phyloP scores from a whole-genome alignment of 1,140 invertebrate species.

The Portunus trituberculatus region DNA sequence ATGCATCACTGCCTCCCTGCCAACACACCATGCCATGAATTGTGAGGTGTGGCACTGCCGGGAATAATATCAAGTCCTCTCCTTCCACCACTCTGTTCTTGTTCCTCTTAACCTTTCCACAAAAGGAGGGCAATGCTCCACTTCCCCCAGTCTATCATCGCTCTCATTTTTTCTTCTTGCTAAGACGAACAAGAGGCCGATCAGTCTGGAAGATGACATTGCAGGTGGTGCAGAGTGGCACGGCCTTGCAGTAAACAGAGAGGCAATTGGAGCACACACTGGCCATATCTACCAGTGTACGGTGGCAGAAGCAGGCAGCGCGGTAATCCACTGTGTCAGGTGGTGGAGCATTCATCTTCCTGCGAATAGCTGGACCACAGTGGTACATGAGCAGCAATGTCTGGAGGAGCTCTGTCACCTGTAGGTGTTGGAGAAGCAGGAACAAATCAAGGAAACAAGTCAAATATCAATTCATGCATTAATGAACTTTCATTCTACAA shows the following conservation, averaged over 20 bases:
- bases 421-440: constrained; percentile 77
- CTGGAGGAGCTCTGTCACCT: constrained; percentile 91
- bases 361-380: constrained; percentile 89
- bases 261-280: constrained; percentile 99
- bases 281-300: constrained; percentile 97
- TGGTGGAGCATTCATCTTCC: constrained; percentile 92
- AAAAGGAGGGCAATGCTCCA: no score
- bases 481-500: no score
- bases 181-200: constrained; percentile 69
- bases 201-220: constrained; percentile 77
- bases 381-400: constrained; percentile 98
- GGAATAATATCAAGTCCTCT: no score
- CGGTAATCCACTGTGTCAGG: constrained; percentile 95
- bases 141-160: neutral
- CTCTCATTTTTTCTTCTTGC: constrained; percentile 67
- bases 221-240: constrained; percentile 77
- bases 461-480: no score
- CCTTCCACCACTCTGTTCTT: no score
- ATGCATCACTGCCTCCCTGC: no score
- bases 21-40: no score
- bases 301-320: constrained; percentile 98
- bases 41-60: no score
- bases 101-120: neutral
- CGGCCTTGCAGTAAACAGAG: constrained; percentile 94
- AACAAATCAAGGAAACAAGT: no score